Evolutionary conservation across 2,888 invertebrate species (phyloP).

Genomic region (Limnephilus marmoratus): DNA sequence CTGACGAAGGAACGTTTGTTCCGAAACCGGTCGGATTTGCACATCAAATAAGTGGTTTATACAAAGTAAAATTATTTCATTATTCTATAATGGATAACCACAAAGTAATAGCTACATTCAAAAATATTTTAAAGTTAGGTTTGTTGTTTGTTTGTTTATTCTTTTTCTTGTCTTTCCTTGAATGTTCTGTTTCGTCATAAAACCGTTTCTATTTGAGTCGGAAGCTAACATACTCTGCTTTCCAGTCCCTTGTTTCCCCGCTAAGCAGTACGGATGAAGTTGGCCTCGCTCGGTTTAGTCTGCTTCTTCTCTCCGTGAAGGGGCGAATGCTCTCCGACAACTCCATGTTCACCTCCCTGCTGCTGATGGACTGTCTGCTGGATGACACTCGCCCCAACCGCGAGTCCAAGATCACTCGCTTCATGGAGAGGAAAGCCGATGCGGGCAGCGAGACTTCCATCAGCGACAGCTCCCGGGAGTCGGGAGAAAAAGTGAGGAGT

Average conservation of each 20-base stretch:
- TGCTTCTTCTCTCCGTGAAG: constrained; percentile 86
- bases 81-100: too few relatives aligned
- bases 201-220: background rate
- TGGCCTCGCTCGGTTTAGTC: constrained; percentile 86
- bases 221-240: background rate
- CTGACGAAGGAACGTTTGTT: too few relatives aligned
- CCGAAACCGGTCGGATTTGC: too few relatives aligned
- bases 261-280: constrained; percentile 71
- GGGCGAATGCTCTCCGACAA: constrained; percentile 88
- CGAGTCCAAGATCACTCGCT: constrained; percentile 81
- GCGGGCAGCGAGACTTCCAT: constrained; percentile 64
- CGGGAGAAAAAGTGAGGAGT: constrained; percentile 76
- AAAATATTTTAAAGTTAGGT: too few relatives aligned
- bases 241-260: constrained; percentile 58
- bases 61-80: too few relatives aligned
- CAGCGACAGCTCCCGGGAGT: constrained; percentile 33
- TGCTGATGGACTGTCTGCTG: constrained; percentile 89
- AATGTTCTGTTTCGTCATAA: too few relatives aligned
- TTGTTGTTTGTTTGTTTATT: too few relatives aligned
- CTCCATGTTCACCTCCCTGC: constrained; percentile 85
- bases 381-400: constrained; percentile 87
- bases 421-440: constrained; percentile 74
- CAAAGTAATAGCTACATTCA: too few relatives aligned
- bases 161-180: too few relatives aligned
- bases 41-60: too few relatives aligned